Evolutionary conservation across 1,140 invertebrate genomes (phyloP).

Genomic region (Aphis gossypii): DNA sequence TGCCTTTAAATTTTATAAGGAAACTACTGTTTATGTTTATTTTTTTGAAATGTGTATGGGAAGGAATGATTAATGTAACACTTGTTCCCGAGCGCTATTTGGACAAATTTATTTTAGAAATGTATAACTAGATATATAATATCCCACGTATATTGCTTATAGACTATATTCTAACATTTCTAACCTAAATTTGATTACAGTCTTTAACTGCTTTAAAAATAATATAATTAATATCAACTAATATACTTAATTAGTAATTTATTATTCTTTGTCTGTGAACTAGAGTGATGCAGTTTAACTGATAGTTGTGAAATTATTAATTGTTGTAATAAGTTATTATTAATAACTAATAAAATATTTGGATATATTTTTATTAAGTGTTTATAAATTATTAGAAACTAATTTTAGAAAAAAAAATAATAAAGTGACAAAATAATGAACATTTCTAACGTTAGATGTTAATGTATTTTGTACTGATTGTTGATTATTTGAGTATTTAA

Average conservation of each 20-base stretch:
- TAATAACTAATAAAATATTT: not conserved
- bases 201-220: not conserved
- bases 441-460: not conserved
- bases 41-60: not conserved
- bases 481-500: not conserved
- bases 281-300: not conserved
- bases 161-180: not conserved
- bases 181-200: not conserved
- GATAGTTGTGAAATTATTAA: no score
- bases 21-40: constrained; percentile 20
- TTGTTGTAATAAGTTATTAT: not conserved
- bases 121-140: not conserved
- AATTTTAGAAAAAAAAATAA: no score
- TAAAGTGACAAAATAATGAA: not conserved
- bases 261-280: not conserved
- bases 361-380: not conserved
- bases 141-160: not conserved
- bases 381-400: not conserved
- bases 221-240: no score
- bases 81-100: not conserved
- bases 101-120: not conserved
- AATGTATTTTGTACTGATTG: not conserved
- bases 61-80: constrained; percentile 16
- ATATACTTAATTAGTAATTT: not conserved
- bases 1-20: not conserved